Base-by-base conservation (phyloP, 2,888 invertebrate species). In the Calliopum simillimum region DNA sequence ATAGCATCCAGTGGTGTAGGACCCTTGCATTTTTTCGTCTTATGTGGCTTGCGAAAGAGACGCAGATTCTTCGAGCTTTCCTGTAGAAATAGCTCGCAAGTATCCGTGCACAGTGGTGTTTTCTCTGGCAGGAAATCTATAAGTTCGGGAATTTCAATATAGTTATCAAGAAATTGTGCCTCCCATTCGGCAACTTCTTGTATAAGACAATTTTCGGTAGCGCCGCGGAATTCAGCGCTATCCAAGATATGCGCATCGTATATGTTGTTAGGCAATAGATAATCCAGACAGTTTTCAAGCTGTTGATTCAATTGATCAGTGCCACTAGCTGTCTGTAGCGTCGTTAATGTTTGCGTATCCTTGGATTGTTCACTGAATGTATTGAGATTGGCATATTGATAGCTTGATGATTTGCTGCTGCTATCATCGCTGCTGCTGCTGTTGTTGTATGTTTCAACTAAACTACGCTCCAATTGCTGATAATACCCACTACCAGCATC, bases 61-160 rank as follows among this genome's bases (percentile, higher is more conserved):
- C 79, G 78, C 16, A 87, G 73, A 69, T 84, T 83, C 68, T 87
- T 84, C 6, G 85, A 85, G 76, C 86, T 87, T 76, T 87, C 87
- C 59, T 84, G 83, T 25, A 89, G 78, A 74, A 89, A 89, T 69
- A 87, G 85, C 63, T 88, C 87, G 76, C 89, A 89, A 33, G 87
- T 87, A 23, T 89, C 88, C 19, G 87, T 89, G 76, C 90, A 90
- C 16, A 89, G 84, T 4, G 89, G 87, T 1, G 90, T 90, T 64
- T 88, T 87, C 62, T 89, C 89, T 0, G 90, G 89, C 68, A 86
- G 76, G 23, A 84, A 80, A 49, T 85, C 82, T 8, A 84, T 78
- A 0, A 84, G 76, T 33, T 85, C 84, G 0, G 85, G 84, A 66
- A 86, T 79, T 74, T 86, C 86, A 21, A 84, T 80, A 58, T 79